These are phyloP conservation scores for Panthera uncia DNA, from an alignment of 2,113 vertebrate species.

Conservation along the genomic window DNA sequence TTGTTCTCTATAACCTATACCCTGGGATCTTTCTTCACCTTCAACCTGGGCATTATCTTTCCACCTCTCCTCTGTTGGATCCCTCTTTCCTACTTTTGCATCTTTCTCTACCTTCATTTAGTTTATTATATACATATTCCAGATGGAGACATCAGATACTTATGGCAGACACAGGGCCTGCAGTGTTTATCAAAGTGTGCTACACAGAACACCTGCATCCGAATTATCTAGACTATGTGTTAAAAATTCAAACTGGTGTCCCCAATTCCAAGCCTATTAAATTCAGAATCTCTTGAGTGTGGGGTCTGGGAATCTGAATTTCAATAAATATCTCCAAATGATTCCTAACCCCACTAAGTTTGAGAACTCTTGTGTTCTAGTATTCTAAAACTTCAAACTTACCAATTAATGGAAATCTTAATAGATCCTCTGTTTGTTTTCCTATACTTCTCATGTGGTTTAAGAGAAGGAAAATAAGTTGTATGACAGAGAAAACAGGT, in stretches of 20 bases:
- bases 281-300: neutral
- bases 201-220: neutral
- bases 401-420: neutral
- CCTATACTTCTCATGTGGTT: neutral
- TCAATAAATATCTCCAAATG: neutral
- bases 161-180: neutral
- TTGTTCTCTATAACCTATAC: neutral
- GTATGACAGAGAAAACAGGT: neutral
- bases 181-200: neutral
- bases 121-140: neutral
- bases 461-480: conserved; percentile 1
- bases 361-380: neutral
- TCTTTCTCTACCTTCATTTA: neutral
- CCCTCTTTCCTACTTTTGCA: neutral
- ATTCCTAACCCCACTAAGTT: neutral
- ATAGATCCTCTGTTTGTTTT: neutral
- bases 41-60: neutral
- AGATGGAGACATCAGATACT: neutral
- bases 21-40: neutral
- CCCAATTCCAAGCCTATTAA: neutral
- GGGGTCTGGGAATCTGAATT: neutral
- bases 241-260: neutral
- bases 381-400: conserved; percentile 7
- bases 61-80: neutral
- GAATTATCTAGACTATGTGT: neutral